These are phyloP conservation scores for Poecile montanus DNA, from an alignment of 2,797 vertebrate genomes.

Conservation along the genomic window DNA sequence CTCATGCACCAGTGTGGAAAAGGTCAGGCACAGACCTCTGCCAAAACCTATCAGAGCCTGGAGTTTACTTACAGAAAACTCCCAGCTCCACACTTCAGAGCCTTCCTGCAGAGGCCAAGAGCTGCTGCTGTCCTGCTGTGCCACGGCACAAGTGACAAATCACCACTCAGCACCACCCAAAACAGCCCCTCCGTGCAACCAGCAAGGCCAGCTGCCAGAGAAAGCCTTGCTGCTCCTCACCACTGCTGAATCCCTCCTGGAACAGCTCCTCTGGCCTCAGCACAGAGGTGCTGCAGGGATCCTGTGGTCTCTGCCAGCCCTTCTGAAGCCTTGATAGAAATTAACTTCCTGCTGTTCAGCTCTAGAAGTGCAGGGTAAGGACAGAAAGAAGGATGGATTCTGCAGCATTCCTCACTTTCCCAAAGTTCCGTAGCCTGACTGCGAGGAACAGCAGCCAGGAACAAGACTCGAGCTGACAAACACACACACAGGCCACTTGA, in stretches of 20 bases:
- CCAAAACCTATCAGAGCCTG: conserved; percentile 5
- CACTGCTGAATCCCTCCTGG: background rate
- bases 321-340: background rate
- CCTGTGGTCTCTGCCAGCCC: background rate
- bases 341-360: background rate
- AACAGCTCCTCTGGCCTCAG: background rate
- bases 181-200: background rate
- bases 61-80: background rate
- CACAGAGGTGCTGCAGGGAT: background rate
- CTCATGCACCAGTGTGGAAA: conserved; percentile 7
- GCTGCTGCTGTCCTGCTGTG: background rate
- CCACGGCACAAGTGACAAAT: background rate
- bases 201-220: background rate
- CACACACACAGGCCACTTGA: background rate
- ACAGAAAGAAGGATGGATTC: background rate
- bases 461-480: background rate
- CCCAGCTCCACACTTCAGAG: background rate
- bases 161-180: background rate
- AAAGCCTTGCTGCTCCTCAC: background rate
- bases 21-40: conserved; percentile 25
- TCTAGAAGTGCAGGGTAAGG: background rate
- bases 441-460: background rate
- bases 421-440: background rate
- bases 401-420: background rate
- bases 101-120: background rate